These are phyloP conservation scores for Himalopsyche tibetana DNA, from an alignment of 2,888 invertebrate species.

Conservation along the genomic window DNA sequence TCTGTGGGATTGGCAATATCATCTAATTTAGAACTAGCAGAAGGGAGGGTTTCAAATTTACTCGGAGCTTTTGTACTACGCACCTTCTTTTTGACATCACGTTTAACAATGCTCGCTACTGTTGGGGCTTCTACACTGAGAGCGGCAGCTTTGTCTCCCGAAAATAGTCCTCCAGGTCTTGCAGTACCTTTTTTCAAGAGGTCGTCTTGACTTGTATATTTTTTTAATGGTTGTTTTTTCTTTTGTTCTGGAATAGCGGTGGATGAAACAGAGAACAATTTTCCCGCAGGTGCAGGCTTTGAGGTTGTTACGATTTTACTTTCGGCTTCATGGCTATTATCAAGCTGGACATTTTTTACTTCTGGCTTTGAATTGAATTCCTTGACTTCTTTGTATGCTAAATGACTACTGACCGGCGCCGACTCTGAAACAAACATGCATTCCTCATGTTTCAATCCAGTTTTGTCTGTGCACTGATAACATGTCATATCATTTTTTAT, in stretches of 20 bases:
- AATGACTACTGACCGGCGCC: slow-evolving; percentile 80
- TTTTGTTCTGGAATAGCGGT: slow-evolving; percentile 54
- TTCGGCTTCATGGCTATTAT: slow-evolving; percentile 71
- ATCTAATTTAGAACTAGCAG: slow-evolving; percentile 55
- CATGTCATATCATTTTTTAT: slow-evolving; percentile 87
- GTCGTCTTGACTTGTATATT: slow-evolving; percentile 61
- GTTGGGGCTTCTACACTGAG: slow-evolving; percentile 50
- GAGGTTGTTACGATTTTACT: slow-evolving; percentile 73
- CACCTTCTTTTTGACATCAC: slow-evolving; percentile 32
- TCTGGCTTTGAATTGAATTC: slow-evolving; percentile 77
- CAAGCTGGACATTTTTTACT: slow-evolving; percentile 68
- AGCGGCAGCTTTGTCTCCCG: slow-evolving; percentile 44
- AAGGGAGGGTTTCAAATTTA: slow-evolving; percentile 60
- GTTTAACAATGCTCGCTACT: slow-evolving; percentile 56
- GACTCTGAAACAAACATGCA: slow-evolving; percentile 86
- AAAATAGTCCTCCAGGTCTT: slow-evolving; percentile 41
- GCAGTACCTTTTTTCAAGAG: slow-evolving; percentile 46
- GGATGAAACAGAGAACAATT: slow-evolving; percentile 36
- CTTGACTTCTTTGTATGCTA: slow-evolving; percentile 82
- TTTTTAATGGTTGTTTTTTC: slow-evolving; percentile 61
- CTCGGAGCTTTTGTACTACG: slow-evolving; percentile 68
- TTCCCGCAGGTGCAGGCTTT: slow-evolving; percentile 68
- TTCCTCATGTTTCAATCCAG: slow-evolving; percentile 85
- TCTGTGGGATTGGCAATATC: slow-evolving; percentile 75
- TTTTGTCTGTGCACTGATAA: slow-evolving; percentile 83